Base-by-base conservation (phyloP, 2,888 invertebrate species). In the Drosophila mettleri region DNA sequence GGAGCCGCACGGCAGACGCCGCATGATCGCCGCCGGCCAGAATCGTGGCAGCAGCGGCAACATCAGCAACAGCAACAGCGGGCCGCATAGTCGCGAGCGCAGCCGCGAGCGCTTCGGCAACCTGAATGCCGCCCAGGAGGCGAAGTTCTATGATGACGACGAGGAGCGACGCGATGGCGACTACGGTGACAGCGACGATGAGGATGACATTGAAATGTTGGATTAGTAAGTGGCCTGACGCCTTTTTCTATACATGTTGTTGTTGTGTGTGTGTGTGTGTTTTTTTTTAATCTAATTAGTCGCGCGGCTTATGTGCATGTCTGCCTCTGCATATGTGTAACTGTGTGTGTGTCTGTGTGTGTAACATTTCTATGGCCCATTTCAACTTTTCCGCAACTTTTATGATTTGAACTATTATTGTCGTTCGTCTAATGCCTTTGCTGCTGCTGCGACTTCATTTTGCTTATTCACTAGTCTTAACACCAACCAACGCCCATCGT, bases 131-230 rank as follows among this genome's bases (percentile, higher is more conserved):
- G 65, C 69, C 45, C 68, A 76, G 31, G 76, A 79, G 33, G 60
- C 74, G 0, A 61, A 41, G 2, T 86, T 68, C 57, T 85, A 78
- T 34, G 73, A 77, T 6, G 58, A 74, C 14, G 74, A 63, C 0
- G 43, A 58, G n/a, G 62, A 90, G 20, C 72, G 66, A 16, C 55
- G 29, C 8, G 45, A 54, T 33, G 55, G 57, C 20, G 86, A 81
- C 5, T 55, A 76, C 3, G 83, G 80, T 0, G 78, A 79, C 16
- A 79, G 79, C 18, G 83, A 81, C 54, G 82, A 78, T 51, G 89
- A 89, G 33, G 89, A 91, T 31, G 90, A 92, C 24, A 80, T 91
- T 57, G 90, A 91, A 62, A 79, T 90, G 82, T 72, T 86, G 55
- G 91, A 92, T 62, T 91, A 84, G 91, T 91, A 73, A 91, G 91